Conservation (phyloP, 2,113 vertebrate species). For the Actenoides hombroni region DNA sequence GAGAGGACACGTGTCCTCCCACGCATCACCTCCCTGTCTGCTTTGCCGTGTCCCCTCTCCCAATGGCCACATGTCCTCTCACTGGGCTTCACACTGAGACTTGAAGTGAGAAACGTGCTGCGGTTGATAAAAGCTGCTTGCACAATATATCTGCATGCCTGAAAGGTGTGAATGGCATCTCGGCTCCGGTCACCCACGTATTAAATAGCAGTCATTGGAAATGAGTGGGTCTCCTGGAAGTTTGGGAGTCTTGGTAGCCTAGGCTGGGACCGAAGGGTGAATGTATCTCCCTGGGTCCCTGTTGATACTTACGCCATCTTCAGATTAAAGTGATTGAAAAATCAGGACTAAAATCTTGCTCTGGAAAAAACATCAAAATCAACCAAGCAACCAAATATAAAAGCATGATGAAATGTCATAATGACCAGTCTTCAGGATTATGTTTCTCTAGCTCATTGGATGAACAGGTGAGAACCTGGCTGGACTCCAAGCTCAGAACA, state of each 20-base stretch:
- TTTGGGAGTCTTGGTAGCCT: not conserved
- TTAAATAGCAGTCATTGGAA: not conserved
- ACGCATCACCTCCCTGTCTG: not conserved
- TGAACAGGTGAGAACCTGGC: not conserved
- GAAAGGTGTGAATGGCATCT: not conserved
- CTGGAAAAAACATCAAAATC: not conserved
- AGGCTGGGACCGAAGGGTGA: not conserved
- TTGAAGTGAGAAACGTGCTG: not conserved
- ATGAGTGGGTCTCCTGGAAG: not conserved
- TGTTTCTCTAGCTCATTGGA: not conserved
- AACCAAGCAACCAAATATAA: not conserved
- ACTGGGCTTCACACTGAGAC: not conserved
- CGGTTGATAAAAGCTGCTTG: not conserved
- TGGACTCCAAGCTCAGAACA: not conserved
- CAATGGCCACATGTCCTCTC: not conserved
- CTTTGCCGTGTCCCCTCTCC: not conserved
- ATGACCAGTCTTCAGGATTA: no score
- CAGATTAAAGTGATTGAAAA: not conserved
- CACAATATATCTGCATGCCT: accelerated
- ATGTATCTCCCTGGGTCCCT: not conserved
- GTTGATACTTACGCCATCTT: not conserved
- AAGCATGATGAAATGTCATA: not conserved
- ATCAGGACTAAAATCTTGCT: not conserved
- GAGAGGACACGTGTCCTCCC: not conserved
- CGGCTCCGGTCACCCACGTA: not conserved